Evolutionary conservation across 2,797 vertebrate species (phyloP).

Genomic region (Micropoecilia bifurca): DNA sequence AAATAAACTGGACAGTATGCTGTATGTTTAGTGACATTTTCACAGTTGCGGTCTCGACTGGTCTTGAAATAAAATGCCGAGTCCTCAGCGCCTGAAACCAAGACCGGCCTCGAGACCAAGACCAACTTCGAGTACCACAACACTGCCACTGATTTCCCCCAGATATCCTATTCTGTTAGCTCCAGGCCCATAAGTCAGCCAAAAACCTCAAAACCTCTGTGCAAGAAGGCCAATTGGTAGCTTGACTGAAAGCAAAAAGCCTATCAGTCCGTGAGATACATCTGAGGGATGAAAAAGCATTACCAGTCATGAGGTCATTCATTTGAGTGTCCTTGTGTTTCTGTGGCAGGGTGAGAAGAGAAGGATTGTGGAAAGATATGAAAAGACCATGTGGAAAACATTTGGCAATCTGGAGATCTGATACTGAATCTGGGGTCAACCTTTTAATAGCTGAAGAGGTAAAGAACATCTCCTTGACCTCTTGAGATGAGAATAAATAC

Average conservation of each 20-base stretch:
- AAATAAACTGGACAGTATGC: too few species aligned
- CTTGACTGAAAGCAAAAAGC: constrained; percentile 36
- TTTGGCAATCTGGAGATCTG: constrained; percentile 69
- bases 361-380: constrained; percentile 23
- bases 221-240: constrained; percentile 37
- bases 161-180: constrained; percentile 25
- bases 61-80: too few species aligned
- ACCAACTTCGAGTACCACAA: too few species aligned
- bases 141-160: constrained; percentile 31
- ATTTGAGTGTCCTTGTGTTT: constrained; percentile 42
- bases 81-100: too few species aligned
- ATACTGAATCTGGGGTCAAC: constrained; percentile 63
- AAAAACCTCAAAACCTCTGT: constrained; percentile 18
- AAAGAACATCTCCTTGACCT: constrained; percentile 69
- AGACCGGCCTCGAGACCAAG: too few species aligned
- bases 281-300: constrained; percentile 54
- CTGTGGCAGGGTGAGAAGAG: constrained; percentile 36
- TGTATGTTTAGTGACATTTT: too few species aligned
- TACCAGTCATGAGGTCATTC: constrained; percentile 62
- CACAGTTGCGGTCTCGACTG: too few species aligned
- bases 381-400: constrained; percentile 63
- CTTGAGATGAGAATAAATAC: constrained; percentile 52
- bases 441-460: constrained; percentile 59
- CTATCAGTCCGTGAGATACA: constrained; percentile 36
- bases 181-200: constrained; percentile 33